phyloP scores from a whole-genome alignment of 2,797 vertebrate genomes.

The Basileuterus tristriatus region DNA sequence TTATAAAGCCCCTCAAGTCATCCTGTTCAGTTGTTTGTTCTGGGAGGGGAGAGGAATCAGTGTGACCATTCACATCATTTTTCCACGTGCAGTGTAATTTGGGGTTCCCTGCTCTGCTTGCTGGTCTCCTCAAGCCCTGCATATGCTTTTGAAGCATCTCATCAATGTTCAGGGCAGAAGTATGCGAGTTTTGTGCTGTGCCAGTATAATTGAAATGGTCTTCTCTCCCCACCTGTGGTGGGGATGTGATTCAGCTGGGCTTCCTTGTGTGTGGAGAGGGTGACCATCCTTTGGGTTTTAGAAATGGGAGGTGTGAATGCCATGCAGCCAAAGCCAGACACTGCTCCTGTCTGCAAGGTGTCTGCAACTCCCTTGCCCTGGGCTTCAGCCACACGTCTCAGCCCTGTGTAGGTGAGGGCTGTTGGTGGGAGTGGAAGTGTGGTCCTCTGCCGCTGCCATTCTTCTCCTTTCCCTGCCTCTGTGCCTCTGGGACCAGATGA shows the following conservation, averaged over 20 bases:
- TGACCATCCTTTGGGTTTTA: neutral
- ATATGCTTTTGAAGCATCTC: neutral
- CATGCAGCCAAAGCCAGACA: neutral
- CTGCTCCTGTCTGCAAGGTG: neutral
- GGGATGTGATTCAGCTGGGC: neutral
- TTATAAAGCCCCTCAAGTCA: neutral
- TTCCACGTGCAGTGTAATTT: neutral
- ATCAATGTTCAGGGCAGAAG: neutral
- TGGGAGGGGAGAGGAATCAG: neutral
- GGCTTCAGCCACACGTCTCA: accelerated
- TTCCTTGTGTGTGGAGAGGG: accelerated
- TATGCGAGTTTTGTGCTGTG: neutral
- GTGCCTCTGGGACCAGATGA: accelerated
- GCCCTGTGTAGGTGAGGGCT: accelerated
- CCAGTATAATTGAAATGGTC: neutral
- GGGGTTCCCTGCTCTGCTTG: neutral
- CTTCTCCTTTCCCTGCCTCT: neutral
- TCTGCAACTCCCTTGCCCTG: neutral
- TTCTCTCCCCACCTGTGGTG: neutral
- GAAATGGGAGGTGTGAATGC: neutral
- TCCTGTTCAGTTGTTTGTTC: neutral
- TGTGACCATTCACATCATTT: neutral
- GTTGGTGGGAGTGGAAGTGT: accelerated
- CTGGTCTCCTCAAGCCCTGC: neutral
- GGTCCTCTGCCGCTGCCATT: neutral